phyloP scores from a whole-genome alignment of 2,888 invertebrate species.

The Tiphia femorata region DNA sequence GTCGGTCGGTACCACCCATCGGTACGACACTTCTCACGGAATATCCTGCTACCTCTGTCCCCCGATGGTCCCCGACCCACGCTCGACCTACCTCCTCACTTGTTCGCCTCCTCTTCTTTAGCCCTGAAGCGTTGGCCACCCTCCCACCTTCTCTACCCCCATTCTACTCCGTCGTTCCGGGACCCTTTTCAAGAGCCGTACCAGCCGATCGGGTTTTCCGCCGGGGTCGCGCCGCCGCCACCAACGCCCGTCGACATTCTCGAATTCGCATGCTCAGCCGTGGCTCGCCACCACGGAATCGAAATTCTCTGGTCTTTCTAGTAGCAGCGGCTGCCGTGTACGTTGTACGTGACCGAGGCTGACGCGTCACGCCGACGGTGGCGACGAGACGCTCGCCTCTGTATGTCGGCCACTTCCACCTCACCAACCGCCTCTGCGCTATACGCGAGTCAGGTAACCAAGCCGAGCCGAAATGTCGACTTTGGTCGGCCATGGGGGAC shows the following conservation, averaged over 20 bases:
- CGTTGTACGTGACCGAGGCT: background rate
- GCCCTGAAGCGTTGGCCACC: conserved; percentile 4
- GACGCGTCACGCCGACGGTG: no score
- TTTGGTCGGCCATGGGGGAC: conserved; percentile 7
- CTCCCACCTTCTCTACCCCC: background rate
- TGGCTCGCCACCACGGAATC: conserved; percentile 21
- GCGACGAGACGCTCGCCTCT: no score
- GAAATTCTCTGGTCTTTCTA: conserved; percentile 25
- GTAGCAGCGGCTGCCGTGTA: background rate
- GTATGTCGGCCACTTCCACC: background rate
- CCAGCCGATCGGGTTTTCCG: conserved; percentile 6
- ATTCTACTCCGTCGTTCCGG: background rate
- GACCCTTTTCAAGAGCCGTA: conserved; percentile 10
- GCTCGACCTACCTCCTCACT: background rate
- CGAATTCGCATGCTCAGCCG: conserved; percentile 27
- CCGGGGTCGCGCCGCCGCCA: no score
- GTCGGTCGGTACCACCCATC: conserved; percentile 17
- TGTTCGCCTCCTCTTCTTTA: background rate
- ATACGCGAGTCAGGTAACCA: background rate
- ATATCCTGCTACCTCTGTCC: conserved; percentile 8
- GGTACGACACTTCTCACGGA: conserved; percentile 12
- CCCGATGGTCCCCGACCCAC: background rate
- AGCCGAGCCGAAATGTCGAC: conserved; percentile 15
- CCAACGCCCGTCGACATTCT: no score
- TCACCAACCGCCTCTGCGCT: background rate